phyloP scores from a whole-genome alignment of 2,113 vertebrate genomes.

The Lepus timidus region DNA sequence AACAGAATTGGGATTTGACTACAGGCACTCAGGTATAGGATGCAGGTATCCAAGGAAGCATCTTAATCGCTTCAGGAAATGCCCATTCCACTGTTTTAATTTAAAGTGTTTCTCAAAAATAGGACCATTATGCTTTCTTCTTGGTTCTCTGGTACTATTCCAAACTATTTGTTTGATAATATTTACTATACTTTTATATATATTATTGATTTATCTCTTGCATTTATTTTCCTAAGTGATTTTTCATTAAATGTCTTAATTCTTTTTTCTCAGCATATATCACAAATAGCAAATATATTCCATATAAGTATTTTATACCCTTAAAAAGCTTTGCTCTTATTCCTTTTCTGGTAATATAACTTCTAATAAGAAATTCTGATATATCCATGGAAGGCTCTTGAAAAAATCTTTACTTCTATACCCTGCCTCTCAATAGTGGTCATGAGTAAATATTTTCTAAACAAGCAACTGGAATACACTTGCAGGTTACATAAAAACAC shows the following conservation, averaged over 20 bases:
- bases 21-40: too few relatives aligned
- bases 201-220: background rate
- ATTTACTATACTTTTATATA: background rate
- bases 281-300: background rate
- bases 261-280: background rate
- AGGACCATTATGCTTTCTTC: background rate
- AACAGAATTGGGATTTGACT: too few relatives aligned
- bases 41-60: too few relatives aligned
- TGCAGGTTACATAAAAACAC: background rate
- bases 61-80: too few relatives aligned
- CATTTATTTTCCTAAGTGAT: background rate
- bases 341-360: background rate
- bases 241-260: slow-evolving; percentile 4
- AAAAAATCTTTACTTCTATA: background rate
- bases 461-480: background rate
- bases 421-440: background rate
- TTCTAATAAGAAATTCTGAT: background rate
- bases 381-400: background rate
- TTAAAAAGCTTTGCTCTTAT: background rate
- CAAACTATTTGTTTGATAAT: slow-evolving; percentile 28
- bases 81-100: too few relatives aligned
- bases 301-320: background rate
- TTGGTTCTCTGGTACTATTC: background rate
- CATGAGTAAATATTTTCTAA: background rate
- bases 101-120: background rate